Conservation (phyloP, 2,888 invertebrate genomes). For the Deladenus siricidicola region DNA sequence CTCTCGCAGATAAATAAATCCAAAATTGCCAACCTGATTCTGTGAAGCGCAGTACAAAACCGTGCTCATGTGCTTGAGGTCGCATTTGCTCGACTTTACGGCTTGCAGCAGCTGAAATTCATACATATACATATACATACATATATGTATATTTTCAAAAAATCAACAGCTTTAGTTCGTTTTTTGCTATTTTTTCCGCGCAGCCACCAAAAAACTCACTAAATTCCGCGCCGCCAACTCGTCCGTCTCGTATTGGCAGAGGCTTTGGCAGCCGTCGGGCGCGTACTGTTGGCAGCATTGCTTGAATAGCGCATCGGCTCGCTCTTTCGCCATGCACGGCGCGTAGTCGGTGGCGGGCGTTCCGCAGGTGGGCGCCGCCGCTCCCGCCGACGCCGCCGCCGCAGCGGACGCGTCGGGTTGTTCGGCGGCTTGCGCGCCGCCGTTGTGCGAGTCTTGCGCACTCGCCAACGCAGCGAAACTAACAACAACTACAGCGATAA, state of each 20-base stretch:
- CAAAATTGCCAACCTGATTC: constrained; percentile 28
- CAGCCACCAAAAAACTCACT: constrained; percentile 12
- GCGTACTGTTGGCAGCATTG: constrained; percentile 37
- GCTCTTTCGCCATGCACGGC: constrained; percentile 31
- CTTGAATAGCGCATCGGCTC: constrained; percentile 29
- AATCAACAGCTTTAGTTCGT: not conserved
- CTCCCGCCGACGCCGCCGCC: not conserved
- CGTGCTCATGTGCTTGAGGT: constrained; percentile 34
- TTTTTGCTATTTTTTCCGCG: not conserved
- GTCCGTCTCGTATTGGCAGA: constrained; percentile 39
- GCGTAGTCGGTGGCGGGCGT: constrained; percentile 33
- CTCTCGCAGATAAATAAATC: not conserved
- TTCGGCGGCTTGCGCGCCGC: no score
- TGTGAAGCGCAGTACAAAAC: constrained; percentile 36
- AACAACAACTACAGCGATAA: no score
- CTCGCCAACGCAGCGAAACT: no score
- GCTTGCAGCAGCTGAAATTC: constrained; percentile 30
- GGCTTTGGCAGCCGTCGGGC: constrained; percentile 30
- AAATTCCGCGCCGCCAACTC: constrained; percentile 34
- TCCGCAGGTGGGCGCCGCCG: constrained; percentile 20
- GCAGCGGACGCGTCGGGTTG: not conserved
- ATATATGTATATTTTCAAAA: not conserved
- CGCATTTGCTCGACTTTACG: constrained; percentile 33
- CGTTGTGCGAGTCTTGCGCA: no score
- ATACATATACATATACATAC: not conserved